These are phyloP conservation scores for Tiaroga cobitis DNA, from an alignment of 2,797 vertebrate genomes.

Conservation along the genomic window DNA sequence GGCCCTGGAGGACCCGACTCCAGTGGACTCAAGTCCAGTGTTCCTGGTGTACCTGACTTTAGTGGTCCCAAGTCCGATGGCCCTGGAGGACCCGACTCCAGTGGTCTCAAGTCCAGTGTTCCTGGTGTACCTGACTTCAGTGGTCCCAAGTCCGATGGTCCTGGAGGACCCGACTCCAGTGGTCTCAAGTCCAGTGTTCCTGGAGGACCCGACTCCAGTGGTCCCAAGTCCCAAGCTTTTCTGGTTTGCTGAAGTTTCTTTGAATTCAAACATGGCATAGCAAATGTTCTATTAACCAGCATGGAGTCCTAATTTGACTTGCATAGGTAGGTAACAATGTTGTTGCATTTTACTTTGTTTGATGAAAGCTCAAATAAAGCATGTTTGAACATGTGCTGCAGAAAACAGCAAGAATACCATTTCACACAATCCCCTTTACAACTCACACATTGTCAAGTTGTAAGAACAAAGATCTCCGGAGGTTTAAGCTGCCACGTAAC, in stretches of 20 bases:
- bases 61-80: too few relatives aligned
- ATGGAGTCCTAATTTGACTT: background rate
- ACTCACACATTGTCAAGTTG: constrained; percentile 2
- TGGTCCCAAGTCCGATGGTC: too few relatives aligned
- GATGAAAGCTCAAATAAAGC: background rate
- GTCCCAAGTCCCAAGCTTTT: background rate
- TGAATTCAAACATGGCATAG: background rate
- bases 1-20: too few relatives aligned
- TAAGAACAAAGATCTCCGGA: constrained; percentile 23
- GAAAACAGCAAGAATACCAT: background rate
- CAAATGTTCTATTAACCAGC: background rate
- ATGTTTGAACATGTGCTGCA: background rate
- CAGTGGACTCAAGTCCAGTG: accelerated
- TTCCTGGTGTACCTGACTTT: too few relatives aligned
- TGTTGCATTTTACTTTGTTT: background rate
- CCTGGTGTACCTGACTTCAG: accelerated
- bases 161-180: accelerated
- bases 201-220: accelerated
- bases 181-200: accelerated
- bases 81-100: too few relatives aligned
- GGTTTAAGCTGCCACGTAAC: constrained; percentile 32
- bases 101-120: accelerated
- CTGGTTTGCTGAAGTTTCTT: background rate
- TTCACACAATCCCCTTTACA: background rate
- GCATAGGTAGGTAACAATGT: background rate